Base-by-base conservation (phyloP, 37 sponge, comb jelly and placozoan species). In the Ianthella basta region DNA sequence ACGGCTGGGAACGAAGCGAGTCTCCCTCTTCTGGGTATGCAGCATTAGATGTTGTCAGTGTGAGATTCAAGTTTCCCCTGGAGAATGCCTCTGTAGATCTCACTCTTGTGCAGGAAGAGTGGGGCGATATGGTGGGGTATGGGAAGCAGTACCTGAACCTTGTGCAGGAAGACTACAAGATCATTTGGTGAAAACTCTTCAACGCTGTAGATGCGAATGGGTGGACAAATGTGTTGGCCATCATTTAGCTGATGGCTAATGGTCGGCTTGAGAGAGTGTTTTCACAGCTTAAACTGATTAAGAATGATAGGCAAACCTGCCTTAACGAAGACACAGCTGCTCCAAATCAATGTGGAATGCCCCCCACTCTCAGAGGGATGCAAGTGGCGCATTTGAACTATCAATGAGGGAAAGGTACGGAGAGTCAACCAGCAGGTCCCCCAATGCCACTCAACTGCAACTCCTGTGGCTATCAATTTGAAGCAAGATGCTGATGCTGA, bases 171-270 rank as follows among this genome's bases (percentile, higher is more conserved):
- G 36, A 53, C 77, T 87, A 84, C 41, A 27, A 25, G 33, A 39
- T 75, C 34, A 64, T 86, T 15, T 88, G 88, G 92, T 93, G 90
- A 88, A 93, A 93, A 53, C 80, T 93, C 0, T 93, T 87, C 67
- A 89, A 92, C 80, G 32, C 72, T 21, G 39, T 60, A 25, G 84
- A 84, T 27, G 59, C 86, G 8, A 72, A 12, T 0, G 72, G 72
- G 69, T 93, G 90, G 90, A 66, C 30, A 15, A 89, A 87, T 83
- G 69, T 92, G 12, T 61, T 92, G 18, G 10, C 56, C n/a, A 27
- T 92, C 19, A 68, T 92, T 27, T 83, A 93, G 55, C 79, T 93
- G 44, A 20, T 93, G 60, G 59, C 94, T 16, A 93, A 93, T 87
- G 90, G 94, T 35, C 56, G 64, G 19, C 39, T 93, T 32, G 94